phyloP scores from a whole-genome alignment of 2,797 vertebrate species.

The Knipowitschia caucasica region DNA sequence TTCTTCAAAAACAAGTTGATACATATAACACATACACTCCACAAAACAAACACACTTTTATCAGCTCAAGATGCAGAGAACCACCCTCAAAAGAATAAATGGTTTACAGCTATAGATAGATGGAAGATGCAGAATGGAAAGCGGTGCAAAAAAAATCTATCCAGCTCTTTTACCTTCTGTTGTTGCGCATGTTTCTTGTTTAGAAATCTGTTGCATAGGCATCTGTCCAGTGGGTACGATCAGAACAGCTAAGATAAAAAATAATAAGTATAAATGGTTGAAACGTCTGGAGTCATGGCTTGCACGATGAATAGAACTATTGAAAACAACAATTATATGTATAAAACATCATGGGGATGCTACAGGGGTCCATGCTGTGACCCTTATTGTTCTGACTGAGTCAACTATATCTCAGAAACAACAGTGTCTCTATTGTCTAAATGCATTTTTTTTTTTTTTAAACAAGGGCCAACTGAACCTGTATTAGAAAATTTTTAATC shows the following conservation, averaged over 20 bases:
- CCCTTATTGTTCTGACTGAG: not conserved
- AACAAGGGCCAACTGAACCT: no score
- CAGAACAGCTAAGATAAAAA: conserved; percentile 43
- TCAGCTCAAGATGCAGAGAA: not conserved
- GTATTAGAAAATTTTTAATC: no score
- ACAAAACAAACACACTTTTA: not conserved
- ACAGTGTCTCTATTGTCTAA: no score
- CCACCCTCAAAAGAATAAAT: no score
- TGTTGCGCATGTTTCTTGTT: conserved; percentile 32
- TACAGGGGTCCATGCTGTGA: not conserved
- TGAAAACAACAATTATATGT: no score
- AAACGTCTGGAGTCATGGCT: not conserved
- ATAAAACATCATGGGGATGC: not conserved
- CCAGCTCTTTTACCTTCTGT: conserved; percentile 48
- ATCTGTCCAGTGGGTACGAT: conserved; percentile 39
- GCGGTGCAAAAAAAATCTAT: not conserved
- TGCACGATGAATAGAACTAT: not conserved
- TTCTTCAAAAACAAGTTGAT: not conserved
- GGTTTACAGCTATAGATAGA: no score
- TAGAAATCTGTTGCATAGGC: conserved; percentile 24
- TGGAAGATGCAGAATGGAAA: no score
- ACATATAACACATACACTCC: not conserved
- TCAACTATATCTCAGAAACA: no score
- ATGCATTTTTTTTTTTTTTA: no score
- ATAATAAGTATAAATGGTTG: conserved; percentile 21